Percentiles rank a stretch among this genome's conserved stretches.
phyloP scores from a whole-genome alignment of 35 echinoderm and acorn worm species.

The Heliocidaris erythrogramma region DNA sequence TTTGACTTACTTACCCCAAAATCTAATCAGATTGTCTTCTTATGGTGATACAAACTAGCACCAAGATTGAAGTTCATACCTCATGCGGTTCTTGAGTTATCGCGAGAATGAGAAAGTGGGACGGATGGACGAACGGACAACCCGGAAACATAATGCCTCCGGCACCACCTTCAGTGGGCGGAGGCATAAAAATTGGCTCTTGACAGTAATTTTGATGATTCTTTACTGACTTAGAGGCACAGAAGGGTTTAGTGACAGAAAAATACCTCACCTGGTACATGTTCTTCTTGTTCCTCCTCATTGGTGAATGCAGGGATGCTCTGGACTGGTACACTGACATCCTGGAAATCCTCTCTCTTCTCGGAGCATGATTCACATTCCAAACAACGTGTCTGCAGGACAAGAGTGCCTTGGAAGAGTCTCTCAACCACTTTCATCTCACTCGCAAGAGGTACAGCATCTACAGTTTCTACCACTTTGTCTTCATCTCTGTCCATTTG shows the following conservation, averaged over 20 bases:
- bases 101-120: too few relatives aligned
- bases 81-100: too few relatives aligned
- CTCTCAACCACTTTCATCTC: slow-evolving; percentile 56
- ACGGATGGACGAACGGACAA: too few relatives aligned
- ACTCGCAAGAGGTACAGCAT: not conserved
- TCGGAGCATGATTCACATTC: slow-evolving; percentile 91
- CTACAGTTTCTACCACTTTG: not conserved
- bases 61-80: too few relatives aligned
- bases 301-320: slow-evolving; percentile 40
- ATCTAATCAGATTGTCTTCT: too few relatives aligned
- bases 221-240: not conserved
- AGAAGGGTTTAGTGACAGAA: not conserved
- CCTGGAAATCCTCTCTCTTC: slow-evolving; percentile 91
- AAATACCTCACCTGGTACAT: slow-evolving; percentile 26
- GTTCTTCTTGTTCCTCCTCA: slow-evolving; percentile 51
- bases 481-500: not conserved
- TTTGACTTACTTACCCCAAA: too few relatives aligned
- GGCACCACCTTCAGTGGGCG: too few relatives aligned
- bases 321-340: slow-evolving; percentile 88
- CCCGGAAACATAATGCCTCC: too few relatives aligned
- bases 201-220: not conserved
- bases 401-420: slow-evolving; percentile 83
- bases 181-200: too few relatives aligned
- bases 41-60: too few relatives aligned
- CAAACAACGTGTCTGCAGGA: slow-evolving; percentile 75